Evolutionary conservation across 2,113 vertebrate species (phyloP).

Genomic region (Donacobius atricapilla): DNA sequence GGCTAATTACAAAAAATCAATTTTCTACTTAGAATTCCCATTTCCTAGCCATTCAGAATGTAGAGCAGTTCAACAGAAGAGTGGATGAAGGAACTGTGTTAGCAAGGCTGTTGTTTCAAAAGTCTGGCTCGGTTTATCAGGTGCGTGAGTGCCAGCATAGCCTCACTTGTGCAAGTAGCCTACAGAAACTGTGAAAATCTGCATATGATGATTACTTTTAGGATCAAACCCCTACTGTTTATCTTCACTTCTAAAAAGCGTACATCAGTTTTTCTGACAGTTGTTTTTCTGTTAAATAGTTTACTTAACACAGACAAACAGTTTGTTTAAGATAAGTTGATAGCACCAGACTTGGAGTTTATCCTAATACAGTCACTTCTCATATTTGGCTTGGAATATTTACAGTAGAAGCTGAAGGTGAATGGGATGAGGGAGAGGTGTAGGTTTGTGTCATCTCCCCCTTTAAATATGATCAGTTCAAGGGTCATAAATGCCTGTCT

Average conservation of each 20-base stretch:
- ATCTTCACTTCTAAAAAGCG: not conserved
- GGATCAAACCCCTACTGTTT: not conserved
- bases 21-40: not conserved
- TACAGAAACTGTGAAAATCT: not conserved
- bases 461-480: not conserved
- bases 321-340: constrained; percentile 26
- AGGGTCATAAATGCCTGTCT: not conserved
- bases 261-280: not conserved
- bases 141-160: not conserved
- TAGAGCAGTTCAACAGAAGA: not conserved
- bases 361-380: not conserved
- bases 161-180: not conserved
- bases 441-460: not conserved
- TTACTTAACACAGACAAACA: not conserved
- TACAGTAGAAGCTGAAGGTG: not conserved
- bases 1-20: not conserved
- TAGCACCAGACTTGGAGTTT: not conserved
- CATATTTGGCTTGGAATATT: not conserved
- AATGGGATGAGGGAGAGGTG: not conserved
- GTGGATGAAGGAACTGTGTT: not conserved
- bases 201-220: not conserved
- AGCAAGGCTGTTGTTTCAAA: not conserved
- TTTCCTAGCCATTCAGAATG: not conserved
- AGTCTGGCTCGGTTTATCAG: not conserved
- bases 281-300: not conserved